Percentiles rank a stretch among this genome's conserved stretches.
These are phyloP conservation scores for Drosophila takahashii DNA, from an alignment of 1,140 invertebrate species.

Conservation along the genomic window DNA sequence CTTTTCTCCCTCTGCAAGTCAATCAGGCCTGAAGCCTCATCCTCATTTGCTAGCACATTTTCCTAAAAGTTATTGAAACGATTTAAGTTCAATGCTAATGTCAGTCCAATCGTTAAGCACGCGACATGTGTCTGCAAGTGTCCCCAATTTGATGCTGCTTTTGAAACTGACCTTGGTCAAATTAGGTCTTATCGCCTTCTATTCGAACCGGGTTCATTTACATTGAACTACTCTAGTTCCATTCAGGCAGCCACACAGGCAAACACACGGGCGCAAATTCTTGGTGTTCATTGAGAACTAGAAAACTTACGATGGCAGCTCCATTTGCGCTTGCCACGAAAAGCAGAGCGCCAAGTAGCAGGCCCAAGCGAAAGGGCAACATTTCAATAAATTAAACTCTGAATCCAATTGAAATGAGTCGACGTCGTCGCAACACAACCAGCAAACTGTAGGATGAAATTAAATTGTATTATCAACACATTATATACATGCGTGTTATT, in stretches of 20 bases:
- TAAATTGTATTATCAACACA: constrained; percentile 70
- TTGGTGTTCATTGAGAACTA: constrained; percentile 57
- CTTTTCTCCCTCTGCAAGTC: constrained; percentile 64
- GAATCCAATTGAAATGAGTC: constrained; percentile 65
- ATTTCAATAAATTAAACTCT: constrained; percentile 67
- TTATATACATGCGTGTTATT: constrained; percentile 33
- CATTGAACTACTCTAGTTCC: constrained; percentile 59
- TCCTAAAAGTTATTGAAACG: constrained; percentile 41
- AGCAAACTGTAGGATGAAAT: constrained; percentile 70
- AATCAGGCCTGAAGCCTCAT: constrained; percentile 35
- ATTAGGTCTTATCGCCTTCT: constrained; percentile 57
- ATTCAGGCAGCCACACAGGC: background rate
- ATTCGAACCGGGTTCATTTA: constrained; percentile 56
- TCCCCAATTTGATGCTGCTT: constrained; percentile 21
- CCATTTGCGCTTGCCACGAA: constrained; percentile 70
- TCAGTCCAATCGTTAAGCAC: constrained; percentile 39
- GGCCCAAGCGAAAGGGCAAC: constrained; percentile 80
- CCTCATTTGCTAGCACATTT: constrained; percentile 40
- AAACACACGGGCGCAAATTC: constrained; percentile 10
- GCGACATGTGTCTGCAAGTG: constrained; percentile 8
- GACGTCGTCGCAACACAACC: constrained; percentile 37
- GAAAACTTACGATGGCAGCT: constrained; percentile 78
- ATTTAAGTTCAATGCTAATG: constrained; percentile 69
- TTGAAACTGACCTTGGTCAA: constrained; percentile 75
- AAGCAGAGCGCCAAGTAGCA: constrained; percentile 69